Conservation (phyloP, 2,797 vertebrate species). For the Dendrocincla tyrannina region DNA sequence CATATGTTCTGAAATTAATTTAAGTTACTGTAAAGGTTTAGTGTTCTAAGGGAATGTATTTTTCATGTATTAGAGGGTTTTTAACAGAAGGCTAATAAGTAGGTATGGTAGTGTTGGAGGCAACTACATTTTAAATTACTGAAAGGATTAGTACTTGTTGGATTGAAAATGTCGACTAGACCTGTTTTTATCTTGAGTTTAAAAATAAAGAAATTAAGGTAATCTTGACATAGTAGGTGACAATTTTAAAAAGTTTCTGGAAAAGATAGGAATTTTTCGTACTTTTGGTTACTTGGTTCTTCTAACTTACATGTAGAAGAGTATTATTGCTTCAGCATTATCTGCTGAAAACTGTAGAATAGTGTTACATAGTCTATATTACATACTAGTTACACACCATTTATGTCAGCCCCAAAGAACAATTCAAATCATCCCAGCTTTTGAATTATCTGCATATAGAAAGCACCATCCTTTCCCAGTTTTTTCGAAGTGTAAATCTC, state of each 20-base stretch:
- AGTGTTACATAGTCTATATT: neutral
- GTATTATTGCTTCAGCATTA: neutral
- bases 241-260: neutral
- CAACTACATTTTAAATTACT: neutral
- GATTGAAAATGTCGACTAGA: neutral
- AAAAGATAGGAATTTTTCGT: neutral
- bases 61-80: neutral
- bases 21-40: neutral
- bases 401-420: neutral
- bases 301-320: neutral
- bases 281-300: neutral
- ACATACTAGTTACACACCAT: no score
- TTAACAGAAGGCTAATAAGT: neutral
- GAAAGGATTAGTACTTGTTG: neutral
- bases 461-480: neutral
- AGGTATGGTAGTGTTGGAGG: neutral
- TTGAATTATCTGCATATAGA: neutral
- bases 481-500: neutral
- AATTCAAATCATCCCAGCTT: neutral
- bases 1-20: neutral
- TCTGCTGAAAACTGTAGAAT: neutral
- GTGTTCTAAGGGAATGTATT: neutral
- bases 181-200: neutral
- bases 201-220: neutral
- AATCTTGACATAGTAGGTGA: neutral